Base-by-base conservation (phyloP, 2,113 vertebrate species). In the Lophura nycthemera region DNA sequence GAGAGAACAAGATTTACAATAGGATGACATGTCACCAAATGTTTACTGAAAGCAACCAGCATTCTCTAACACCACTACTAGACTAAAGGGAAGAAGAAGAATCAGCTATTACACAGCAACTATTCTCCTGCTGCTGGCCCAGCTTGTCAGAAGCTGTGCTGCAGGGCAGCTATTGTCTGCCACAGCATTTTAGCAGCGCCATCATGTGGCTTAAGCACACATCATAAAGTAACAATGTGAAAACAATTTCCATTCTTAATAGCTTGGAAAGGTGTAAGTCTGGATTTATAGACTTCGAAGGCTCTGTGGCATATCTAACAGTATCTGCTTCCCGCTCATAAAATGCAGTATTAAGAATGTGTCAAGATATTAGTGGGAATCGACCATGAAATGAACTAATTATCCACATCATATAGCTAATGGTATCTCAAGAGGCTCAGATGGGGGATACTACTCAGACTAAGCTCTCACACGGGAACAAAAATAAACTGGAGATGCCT, bases 41-140 rank as follows among this genome's bases (percentile, higher is more conserved):
- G 22, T 34, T 56, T 86, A 47, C 54, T 87, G 63, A 72, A 85
- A 82, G 48, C 56, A 25, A 29, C 21, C 32, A 54, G 42, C 45
- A 32, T 15, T 45, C 54, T 73, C 27, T n/a, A 73, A 63, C 43
- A 65, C 20, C 12, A 14, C 8, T 65, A 61, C 64, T 60, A 57
- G 69, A 83, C 45, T 0, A 17, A 0, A 29, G 29, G 36, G 22
- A 88, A 72, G 82, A 20, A 12, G 80, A 69, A 64, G 34, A 15
- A 29, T 29, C 32, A 14, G 1, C 45, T 48, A 19, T 6, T 34
- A 8, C 63, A 3, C 52, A 34, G 54, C 21, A 52, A 16, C 60
- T 50, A 63, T 7, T 2, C 16, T 2, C 43, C 54, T 0, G 43
- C 40, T 7, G 54, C 78, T 15, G 8, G 1, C 0, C 18, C 4